Evolutionary conservation across 2,113 vertebrate genomes (phyloP), one percentile per base, ranked within the genome.

Genomic region (Neodon shergylaensis): DNA sequence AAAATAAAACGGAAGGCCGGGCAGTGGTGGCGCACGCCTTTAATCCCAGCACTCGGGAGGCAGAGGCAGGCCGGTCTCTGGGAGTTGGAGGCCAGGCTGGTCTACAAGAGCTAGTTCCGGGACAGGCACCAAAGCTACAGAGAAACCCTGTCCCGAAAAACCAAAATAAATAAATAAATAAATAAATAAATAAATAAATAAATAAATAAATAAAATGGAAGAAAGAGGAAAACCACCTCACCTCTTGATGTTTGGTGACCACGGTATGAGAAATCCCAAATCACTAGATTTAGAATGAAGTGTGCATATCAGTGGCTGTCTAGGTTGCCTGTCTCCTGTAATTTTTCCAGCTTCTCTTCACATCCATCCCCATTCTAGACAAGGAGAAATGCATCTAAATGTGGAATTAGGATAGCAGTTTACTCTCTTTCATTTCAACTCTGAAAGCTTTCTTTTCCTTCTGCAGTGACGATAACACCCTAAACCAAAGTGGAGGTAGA

Each of bases 401-500:
- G 36, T 95, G 63, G 73, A 94, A 96, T 92, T 61, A 89, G 82
- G 52, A 96, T 66, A 95, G 22, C 44, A 63, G 39, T 91, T 95
- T 93, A 63, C 58, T 92, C 94, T 96, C 58, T 44, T 94, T 89
- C 86, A 72, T 96, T 97, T 95, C 54, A 88, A 65, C 83, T 82
- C 47, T 78, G 76, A 65, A 91, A 78, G 36, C 58, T 94, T 91
- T 88, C 47, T 87, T 96, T 88, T 84, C 58, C 21, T 95, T 92
- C 31, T 88, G n/a, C 63, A 47, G 19, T 61, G 13, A 93, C 42
- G 47, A 88, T 76, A 94, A 76, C n/a, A 89, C 58, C 61, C 94
- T 88, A 92, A 97, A 93, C 28, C 73, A 42, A 42, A 88, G 39
- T 77, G 24, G 89, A 94, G 54, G 36, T 76, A 88, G 81, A 83